phyloP scores from a whole-genome alignment of 2,888 invertebrate species.

The Vandiemenella viatica region DNA sequence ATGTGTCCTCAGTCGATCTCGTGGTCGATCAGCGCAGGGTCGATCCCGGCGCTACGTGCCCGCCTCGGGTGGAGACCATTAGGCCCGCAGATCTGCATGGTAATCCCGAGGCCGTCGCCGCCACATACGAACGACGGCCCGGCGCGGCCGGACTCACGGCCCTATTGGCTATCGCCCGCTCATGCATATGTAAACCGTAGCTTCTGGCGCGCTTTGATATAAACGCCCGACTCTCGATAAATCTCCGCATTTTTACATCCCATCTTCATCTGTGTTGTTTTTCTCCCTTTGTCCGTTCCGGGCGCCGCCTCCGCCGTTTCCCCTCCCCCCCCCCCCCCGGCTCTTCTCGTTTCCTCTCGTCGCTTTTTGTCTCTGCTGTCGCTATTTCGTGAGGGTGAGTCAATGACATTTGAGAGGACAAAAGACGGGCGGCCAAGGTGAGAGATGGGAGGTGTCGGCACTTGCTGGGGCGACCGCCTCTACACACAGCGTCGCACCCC shows the following conservation, averaged over 20 bases:
- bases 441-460: not conserved
- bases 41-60: too few species aligned
- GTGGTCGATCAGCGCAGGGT: too few species aligned
- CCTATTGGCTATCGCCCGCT: conserved; percentile 1
- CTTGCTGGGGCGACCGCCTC: too few species aligned
- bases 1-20: too few species aligned
- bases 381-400: not conserved
- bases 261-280: not conserved
- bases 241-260: not conserved
- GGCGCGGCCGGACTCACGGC: too few species aligned
- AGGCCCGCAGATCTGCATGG: too few species aligned
- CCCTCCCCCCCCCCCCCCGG: not conserved
- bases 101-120: too few species aligned
- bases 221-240: conserved; percentile 3
- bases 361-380: not conserved
- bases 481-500: too few species aligned
- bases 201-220: conserved; percentile 4
- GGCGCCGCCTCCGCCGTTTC: too few species aligned
- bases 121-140: too few species aligned
- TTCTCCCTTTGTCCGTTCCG: too few species aligned
- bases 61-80: too few species aligned
- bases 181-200: conserved; percentile 8
- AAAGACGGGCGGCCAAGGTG: not conserved
- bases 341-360: not conserved
- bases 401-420: not conserved